phyloP scores from a whole-genome alignment of 2,113 vertebrate species.

The Clarias magur region DNA sequence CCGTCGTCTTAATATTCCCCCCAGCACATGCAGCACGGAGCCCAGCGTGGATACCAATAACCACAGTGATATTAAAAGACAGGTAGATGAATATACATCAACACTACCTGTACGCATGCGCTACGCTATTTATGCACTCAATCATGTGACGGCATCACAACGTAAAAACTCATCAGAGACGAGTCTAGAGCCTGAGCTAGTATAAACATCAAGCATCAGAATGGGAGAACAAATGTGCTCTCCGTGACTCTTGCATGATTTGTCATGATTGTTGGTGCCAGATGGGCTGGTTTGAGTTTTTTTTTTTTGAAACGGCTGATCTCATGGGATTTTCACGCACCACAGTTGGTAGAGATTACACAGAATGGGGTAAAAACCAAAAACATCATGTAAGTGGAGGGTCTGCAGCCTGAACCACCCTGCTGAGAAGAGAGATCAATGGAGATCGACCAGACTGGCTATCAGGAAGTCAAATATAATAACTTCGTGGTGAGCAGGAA shows the following conservation, averaged over 20 bases:
- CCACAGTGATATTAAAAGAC: constrained; percentile 66
- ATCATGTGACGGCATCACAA: background rate
- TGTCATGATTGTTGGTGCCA: background rate
- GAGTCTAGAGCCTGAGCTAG: background rate
- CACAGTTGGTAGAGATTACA: too few relatives aligned
- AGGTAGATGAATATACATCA: background rate
- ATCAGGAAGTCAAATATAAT: too few relatives aligned
- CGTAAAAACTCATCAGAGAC: background rate
- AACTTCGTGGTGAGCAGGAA: too few relatives aligned
- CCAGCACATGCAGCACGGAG: constrained; percentile 71
- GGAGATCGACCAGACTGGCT: too few relatives aligned
- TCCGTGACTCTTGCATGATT: background rate
- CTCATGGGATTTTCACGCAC: background rate
- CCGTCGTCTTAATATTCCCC: constrained; percentile 76
- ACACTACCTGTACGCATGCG: background rate
- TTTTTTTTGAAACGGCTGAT: background rate
- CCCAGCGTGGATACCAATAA: constrained; percentile 64
- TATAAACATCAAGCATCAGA: background rate
- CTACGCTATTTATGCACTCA: background rate
- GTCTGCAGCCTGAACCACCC: too few relatives aligned
- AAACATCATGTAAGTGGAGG: too few relatives aligned
- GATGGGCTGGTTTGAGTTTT: background rate
- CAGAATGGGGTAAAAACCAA: too few relatives aligned
- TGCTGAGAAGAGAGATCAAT: too few relatives aligned
- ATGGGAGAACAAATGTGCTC: background rate